Base-by-base conservation (phyloP, 2,888 invertebrate species). In the Meta bourneti region DNA sequence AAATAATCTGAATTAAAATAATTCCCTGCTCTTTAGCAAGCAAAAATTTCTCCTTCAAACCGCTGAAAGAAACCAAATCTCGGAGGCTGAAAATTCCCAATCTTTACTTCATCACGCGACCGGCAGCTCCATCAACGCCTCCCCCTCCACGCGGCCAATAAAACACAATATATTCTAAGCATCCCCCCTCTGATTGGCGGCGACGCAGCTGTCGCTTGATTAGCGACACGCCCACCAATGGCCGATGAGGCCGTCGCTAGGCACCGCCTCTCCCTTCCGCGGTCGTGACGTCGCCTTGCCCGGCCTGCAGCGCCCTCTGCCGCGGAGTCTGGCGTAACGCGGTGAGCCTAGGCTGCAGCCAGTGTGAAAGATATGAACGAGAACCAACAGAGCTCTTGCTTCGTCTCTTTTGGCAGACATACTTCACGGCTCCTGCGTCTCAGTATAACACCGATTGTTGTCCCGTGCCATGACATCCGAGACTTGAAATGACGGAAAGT, bases 151-250 rank as follows among this genome's bases (percentile, higher is more conserved):
- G 61, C 79, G n/a, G 48, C 78, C 82, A 90, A 90, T 90, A 78
- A 84, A 72, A 84, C 48, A 19, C 72, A n/a, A 70, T 51, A 74
- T 83, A 51, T 49, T 48, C 19, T 52, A 20, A 74, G 16, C 48
- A 34, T 77, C 54, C 72, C 82, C 34, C 13, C 54, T 9, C 75
- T 19, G 11, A 91, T 89, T 91, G 78, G 91, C 49, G 7, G 74
- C 20, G 20, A 20, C 72, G 49, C 84, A 88, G 88, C 91, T 91
- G 91, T 91, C 88, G 87, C 84, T 86, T 91, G 91, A 91, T 91
- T 89, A 91, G 91, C 54, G 91, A 82, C 88, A 83, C 91, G 91
- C 91, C 91, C 54, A 80, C 91, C 91, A 91, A 91, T 91, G 69
- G 91, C 75, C 49, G 88, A 61, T 20, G 69, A 88, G 84, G 74